Evolutionary conservation across 2,113 vertebrate species (phyloP).

Genomic region (Macquaria ambigua): DNA sequence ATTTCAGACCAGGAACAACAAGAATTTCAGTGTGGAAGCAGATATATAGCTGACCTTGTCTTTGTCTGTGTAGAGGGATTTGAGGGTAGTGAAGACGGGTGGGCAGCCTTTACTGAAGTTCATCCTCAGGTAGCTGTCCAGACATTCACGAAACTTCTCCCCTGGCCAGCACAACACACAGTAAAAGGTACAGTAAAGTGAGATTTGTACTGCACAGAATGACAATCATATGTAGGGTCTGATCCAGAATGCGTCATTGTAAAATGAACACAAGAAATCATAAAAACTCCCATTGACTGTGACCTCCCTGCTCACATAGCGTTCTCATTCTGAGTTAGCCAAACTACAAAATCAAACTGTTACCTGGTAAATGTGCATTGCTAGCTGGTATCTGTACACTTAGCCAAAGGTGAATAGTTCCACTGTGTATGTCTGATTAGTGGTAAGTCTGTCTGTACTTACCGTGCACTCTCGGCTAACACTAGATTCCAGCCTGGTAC

Average conservation of each 20-base stretch:
- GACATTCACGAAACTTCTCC: conserved; percentile 92
- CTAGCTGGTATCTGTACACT: neutral
- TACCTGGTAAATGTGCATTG: neutral
- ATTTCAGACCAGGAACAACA: neutral
- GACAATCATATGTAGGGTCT: neutral
- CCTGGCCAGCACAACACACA: conserved; percentile 80
- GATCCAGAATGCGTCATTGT: too few relatives aligned
- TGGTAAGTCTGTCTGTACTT: too few relatives aligned
- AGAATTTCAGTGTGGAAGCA: neutral
- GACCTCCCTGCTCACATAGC: too few relatives aligned
- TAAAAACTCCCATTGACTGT: too few relatives aligned
- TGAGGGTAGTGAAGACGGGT: conserved; percentile 94
- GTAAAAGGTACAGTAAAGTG: conserved; percentile 6
- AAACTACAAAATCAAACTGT: neutral
- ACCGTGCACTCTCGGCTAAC: too few relatives aligned
- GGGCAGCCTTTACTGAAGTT: conserved; percentile 97
- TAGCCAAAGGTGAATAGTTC: neutral
- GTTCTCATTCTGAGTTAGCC: neutral
- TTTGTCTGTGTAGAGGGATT: conserved; percentile 91
- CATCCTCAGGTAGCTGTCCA: conserved; percentile 95
- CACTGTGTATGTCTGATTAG: too few relatives aligned
- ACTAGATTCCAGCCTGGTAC: too few relatives aligned
- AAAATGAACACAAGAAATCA: too few relatives aligned
- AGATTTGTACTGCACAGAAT: neutral
- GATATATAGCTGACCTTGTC: conserved; percentile 87